A percentile compares a stretch with the other conserved stretches of the same genome.
Evolutionary conservation across 2,888 invertebrate genomes (phyloP).

Genomic region (Drosophila bunnanda): DNA sequence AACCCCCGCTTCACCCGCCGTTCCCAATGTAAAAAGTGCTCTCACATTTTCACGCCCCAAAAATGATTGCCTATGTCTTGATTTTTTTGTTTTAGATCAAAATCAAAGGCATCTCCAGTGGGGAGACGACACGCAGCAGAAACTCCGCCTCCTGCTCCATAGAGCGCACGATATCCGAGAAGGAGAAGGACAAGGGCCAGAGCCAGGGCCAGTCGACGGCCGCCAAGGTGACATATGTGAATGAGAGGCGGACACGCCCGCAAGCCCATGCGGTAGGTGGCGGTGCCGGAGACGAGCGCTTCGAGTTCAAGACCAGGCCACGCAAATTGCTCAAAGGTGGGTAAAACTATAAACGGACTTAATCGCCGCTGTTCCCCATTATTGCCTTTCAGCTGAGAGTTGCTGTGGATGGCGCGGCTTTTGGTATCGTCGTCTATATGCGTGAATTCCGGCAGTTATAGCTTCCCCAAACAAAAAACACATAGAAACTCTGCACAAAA

Average conservation of each 20-base stretch:
- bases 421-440: constrained; percentile 24
- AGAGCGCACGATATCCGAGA: constrained; percentile 83
- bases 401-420: constrained; percentile 57
- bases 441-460: neutral
- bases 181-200: constrained; percentile 59
- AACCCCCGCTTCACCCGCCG: constrained; percentile 83
- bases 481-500: neutral
- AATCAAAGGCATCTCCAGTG: constrained; percentile 84
- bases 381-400: constrained; percentile 49
- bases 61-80: constrained; percentile 2
- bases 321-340: constrained; percentile 84
- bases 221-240: constrained; percentile 84
- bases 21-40: constrained; percentile 69
- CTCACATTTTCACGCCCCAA: constrained; percentile 7
- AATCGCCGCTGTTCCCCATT: constrained; percentile 8
- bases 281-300: constrained; percentile 77
- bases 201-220: constrained; percentile 65
- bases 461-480: neutral
- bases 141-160: constrained; percentile 84
- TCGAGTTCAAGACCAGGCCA: constrained; percentile 84
- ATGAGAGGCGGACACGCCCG: constrained; percentile 82
- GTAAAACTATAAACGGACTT: neutral
- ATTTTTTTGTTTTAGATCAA: constrained; percentile 40
- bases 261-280: constrained; percentile 56
- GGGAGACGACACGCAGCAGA: constrained; percentile 84